Conservation (phyloP, 2,113 vertebrate species). For the Chrysochloris asiatica region DNA sequence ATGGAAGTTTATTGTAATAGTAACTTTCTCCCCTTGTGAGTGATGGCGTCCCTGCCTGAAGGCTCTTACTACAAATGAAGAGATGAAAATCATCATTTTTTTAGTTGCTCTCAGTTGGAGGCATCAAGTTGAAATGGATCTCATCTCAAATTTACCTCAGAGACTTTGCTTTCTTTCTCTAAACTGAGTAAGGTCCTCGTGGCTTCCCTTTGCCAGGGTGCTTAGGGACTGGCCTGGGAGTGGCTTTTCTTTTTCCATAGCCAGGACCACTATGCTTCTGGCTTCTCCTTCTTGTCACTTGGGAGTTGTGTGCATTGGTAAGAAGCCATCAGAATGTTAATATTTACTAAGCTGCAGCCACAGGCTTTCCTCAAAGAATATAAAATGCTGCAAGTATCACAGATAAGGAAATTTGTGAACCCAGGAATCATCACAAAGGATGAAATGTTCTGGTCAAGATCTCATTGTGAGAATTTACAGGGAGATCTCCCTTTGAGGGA, state of each 20-base stretch:
- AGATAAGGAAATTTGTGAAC: background rate
- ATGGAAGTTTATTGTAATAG: constrained; percentile 22
- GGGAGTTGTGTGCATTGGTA: background rate
- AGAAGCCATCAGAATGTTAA: background rate
- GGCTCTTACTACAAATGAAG: background rate
- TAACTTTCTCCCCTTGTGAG: background rate
- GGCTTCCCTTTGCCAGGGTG: background rate
- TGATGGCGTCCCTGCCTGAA: background rate
- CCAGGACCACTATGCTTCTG: background rate
- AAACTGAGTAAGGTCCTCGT: background rate
- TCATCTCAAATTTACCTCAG: background rate
- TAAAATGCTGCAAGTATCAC: background rate
- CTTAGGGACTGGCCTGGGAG: background rate
- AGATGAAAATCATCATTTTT: background rate
- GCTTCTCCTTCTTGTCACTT: background rate
- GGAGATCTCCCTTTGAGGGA: background rate
- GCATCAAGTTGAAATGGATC: background rate
- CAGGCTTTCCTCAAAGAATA: constrained; percentile 34
- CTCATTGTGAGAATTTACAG: background rate
- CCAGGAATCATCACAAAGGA: background rate
- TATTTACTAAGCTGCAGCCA: background rate
- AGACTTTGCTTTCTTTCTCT: background rate
- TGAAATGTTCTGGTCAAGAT: background rate
- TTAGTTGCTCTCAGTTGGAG: background rate
- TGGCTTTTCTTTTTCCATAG: background rate